These are phyloP conservation scores for Eledone cirrhosa DNA, from an alignment of 2,888 invertebrate species.

Conservation along the genomic window DNA sequence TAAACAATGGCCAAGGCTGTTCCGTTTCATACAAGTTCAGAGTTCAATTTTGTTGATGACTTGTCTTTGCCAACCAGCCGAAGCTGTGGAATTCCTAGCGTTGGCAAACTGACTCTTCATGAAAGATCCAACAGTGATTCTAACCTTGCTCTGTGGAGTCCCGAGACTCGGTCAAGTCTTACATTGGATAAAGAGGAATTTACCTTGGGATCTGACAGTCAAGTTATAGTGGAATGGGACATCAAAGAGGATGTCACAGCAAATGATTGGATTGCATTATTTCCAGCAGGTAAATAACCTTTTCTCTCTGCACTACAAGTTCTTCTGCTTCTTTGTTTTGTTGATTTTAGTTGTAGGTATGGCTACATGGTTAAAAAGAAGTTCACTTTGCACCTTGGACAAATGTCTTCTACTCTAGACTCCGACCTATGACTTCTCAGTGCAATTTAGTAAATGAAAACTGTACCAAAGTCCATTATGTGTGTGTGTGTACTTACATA, in stretches of 20 bases:
- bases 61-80: conserved; percentile 52
- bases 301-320: neutral
- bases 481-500: no score
- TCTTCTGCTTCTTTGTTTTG: neutral
- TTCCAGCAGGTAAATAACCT: conserved; percentile 58
- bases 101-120: conserved; percentile 46
- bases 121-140: conserved; percentile 62
- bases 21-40: conserved; percentile 35
- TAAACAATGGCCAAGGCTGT: conserved; percentile 27
- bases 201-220: conserved; percentile 49
- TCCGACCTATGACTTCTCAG: no score
- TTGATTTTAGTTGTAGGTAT: no score
- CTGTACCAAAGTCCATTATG: no score
- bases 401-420: no score
- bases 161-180: conserved; percentile 56
- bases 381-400: no score
- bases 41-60: conserved; percentile 52
- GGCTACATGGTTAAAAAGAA: no score
- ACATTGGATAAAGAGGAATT: conserved; percentile 60
- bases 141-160: conserved; percentile 46
- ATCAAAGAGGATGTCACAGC: conserved; percentile 64
- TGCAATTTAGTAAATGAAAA: no score
- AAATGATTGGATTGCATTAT: conserved; percentile 68
- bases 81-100: conserved; percentile 42
- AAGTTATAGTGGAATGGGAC: conserved; percentile 65